Percentiles rank a stretch among this genome's conserved stretches.
phyloP scores from a whole-genome alignment of 2,888 invertebrate species.

The Dastarcus helophoroides region DNA sequence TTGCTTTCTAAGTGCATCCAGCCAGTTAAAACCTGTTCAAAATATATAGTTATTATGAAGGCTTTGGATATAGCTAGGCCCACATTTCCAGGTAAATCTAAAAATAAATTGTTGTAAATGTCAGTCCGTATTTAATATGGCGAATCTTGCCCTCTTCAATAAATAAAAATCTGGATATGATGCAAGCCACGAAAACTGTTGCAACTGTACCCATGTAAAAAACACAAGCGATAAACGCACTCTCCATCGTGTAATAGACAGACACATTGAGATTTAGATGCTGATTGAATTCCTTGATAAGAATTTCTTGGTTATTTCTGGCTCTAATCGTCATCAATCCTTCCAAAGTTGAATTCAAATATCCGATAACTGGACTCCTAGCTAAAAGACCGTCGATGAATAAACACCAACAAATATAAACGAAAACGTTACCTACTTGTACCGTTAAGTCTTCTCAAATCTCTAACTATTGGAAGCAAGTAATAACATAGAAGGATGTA shows the following conservation, averaged over 20 bases:
- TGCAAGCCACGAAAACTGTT: constrained; percentile 16
- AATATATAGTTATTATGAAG: constrained; percentile 55
- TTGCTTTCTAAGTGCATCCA: constrained; percentile 68
- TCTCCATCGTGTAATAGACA: constrained; percentile 26
- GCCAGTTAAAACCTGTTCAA: constrained; percentile 55
- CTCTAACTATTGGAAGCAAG: constrained; percentile 64
- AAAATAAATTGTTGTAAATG: constrained; percentile 1
- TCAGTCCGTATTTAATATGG: constrained; percentile 6
- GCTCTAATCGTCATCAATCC: constrained; percentile 32
- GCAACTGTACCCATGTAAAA: constrained; percentile 27
- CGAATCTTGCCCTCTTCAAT: constrained; percentile 18
- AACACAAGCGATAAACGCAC: constrained; percentile 25
- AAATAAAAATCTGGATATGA: constrained; percentile 17
- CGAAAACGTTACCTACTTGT: constrained; percentile 40
- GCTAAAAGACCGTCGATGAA: constrained; percentile 17
- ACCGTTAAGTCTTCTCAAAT: constrained; percentile 59
- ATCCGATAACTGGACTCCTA: constrained; percentile 32
- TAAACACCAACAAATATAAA: background rate
- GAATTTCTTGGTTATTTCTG: constrained; percentile 24
- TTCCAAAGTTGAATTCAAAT: constrained; percentile 31
- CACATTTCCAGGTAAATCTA: constrained; percentile 52
- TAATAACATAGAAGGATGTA: constrained; percentile 51
- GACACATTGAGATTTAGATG: constrained; percentile 32
- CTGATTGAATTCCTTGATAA: constrained; percentile 29
- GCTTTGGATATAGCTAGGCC: constrained; percentile 72